These are phyloP conservation scores for Danio choprae DNA, from an alignment of 2,797 vertebrate species.

Conservation along the genomic window DNA sequence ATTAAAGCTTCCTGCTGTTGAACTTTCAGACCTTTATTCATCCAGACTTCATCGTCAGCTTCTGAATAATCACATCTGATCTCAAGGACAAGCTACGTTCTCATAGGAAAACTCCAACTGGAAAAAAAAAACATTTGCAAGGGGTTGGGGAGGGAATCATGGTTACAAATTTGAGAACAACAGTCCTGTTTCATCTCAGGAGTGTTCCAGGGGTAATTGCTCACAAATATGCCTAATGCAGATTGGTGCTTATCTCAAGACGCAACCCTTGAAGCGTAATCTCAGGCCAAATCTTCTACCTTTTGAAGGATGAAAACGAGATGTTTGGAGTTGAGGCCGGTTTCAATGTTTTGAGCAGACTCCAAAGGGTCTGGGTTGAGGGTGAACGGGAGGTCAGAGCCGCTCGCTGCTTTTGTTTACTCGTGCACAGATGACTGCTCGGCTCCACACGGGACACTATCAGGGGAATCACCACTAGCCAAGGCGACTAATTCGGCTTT, in stretches of 20 bases:
- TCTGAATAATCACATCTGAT: slow-evolving; percentile 19
- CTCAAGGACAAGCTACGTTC: not conserved
- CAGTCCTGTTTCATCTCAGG: slow-evolving; percentile 54
- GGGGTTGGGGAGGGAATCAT: not conserved
- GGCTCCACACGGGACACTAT: slow-evolving; percentile 24
- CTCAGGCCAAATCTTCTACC: slow-evolving; percentile 54
- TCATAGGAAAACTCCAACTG: slow-evolving; percentile 26
- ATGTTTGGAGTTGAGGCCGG: slow-evolving; percentile 49
- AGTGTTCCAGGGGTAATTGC: slow-evolving; percentile 52
- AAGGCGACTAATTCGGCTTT: not conserved
- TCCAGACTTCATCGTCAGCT: slow-evolving; percentile 5
- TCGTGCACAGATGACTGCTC: slow-evolving; percentile 36
- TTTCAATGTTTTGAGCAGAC: slow-evolving; percentile 48
- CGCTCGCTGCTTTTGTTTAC: slow-evolving; percentile 48
- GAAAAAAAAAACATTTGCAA: not conserved
- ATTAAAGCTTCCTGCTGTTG: slow-evolving; percentile 43
- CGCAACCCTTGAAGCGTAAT: slow-evolving; percentile 54
- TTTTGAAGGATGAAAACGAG: slow-evolving; percentile 59
- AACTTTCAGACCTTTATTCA: slow-evolving; percentile 35
- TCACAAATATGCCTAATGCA: slow-evolving; percentile 45
- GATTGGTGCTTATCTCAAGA: slow-evolving; percentile 59
- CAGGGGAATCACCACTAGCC: slow-evolving; percentile 31
- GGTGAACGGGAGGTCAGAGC: slow-evolving; percentile 56
- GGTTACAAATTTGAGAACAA: slow-evolving; percentile 37
- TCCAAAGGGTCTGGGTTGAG: slow-evolving; percentile 45